Base-by-base conservation (phyloP, 92 coral and sea anemone species). In the Muricea muricata region DNA sequence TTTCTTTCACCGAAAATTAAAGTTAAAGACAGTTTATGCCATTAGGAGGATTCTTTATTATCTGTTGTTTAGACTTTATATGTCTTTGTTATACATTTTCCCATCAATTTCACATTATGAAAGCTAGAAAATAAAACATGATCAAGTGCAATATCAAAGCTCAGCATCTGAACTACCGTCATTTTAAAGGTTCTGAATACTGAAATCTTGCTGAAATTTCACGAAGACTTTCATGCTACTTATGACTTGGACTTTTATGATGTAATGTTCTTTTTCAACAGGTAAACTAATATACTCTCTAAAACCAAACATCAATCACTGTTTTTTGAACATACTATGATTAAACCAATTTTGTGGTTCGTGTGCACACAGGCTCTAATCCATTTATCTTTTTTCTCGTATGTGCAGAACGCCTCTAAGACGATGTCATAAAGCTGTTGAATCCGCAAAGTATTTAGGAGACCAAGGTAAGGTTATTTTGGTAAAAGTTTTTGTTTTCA, bases 221-320 rank as follows among this genome's bases (percentile, higher is more conserved):
- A 91, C 50, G 98, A 97, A 26, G 98, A 97, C 13, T 97, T 97
- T 79, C 99, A 97, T 75, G 79, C 73, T 24, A 89, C 86, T 28
- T 97, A 89, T 87, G 93, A 93, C 15, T 75, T 94, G 91, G 95
- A 97, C 83, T 79, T 87, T 6, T 97, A 97, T 29, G 93, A 97
- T 78, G 97, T 97, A 14, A 87, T 87, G 88, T 96, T 96, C 79
- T 92, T 79, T 78, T 96, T 96, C 65, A 96, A 96, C 92, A 96
- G 99, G 99, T 96, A 24, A 35, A 47, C n/a, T 3, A 66, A 1
- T 20, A 23, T 20, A 28, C 17, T 10, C 29, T 17, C 23, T 20
- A 58, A 58, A 25, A n/a, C n/a, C n/a, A n/a, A n/a, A n/a, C n/a
- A n/a, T n/a, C n/a, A 61, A 29, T 13, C 33, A 1, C 1, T 61